Base-by-base conservation (phyloP, 2,113 vertebrate species). In the Pelobates fuscus region DNA sequence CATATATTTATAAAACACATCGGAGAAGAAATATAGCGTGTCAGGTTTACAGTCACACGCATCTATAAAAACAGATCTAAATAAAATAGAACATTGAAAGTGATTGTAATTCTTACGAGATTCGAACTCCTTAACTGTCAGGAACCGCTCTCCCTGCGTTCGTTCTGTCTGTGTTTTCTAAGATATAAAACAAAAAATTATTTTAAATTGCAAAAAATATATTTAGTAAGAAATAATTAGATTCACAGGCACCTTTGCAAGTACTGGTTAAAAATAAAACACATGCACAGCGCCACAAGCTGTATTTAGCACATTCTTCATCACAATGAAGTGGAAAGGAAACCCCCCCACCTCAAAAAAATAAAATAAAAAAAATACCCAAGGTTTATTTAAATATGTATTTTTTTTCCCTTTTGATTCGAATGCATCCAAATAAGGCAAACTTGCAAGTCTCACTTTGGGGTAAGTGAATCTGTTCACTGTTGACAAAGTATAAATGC, bases 81-180 rank as follows among this genome's bases (percentile, higher is more conserved):
- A 41, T n/a, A 11, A 8, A 73, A 59, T 1, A n/a, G 11, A 30
- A 14, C 17, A 8, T n/a, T n/a, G n/a, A n/a, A n/a, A n/a, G n/a
- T n/a, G 37, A 18, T 17, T 18, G 21, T 18, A 2, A 4, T 58
- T 94, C 97, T 93, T 87, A 99, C 97, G 94, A 63, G 94, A 94
- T 70, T 98, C 94, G 82, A 98, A 90, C 21, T 99, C 96, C 81
- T 71, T 88, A 70, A 98, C 87, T 5, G 85, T 77, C 63, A 98
- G 67, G 37, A 98, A 80, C 71, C 81, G 93, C 86, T 99, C 96
- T 0, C 95, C 98, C 5, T 76, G 23, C 6, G 91, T 93, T 81
- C 87, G 91, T 75, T 93, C 96, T 46, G 87, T 91, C 78, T 94
- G 91, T 29, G 62, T 84, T 88, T 94, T 96, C 97, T 99, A 85